Percentiles rank a stretch among this genome's conserved stretches.
phyloP scores from a whole-genome alignment of 1,140 invertebrate species.

The Nasonia giraulti region DNA sequence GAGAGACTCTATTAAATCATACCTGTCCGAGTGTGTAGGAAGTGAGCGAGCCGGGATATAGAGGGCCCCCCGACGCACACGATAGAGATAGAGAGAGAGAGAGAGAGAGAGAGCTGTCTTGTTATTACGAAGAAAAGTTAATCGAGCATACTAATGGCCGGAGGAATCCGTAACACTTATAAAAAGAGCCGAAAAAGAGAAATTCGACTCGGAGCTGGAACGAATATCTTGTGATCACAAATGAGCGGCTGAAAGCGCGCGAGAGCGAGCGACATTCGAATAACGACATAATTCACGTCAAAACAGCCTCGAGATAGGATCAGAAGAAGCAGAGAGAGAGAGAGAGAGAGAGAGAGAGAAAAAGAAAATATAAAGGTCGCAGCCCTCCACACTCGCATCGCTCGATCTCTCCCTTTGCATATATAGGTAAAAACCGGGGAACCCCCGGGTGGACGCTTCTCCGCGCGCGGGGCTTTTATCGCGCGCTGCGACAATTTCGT shows the following conservation, averaged over 20 bases:
- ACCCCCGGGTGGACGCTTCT: constrained; percentile 13
- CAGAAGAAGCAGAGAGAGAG: not conserved
- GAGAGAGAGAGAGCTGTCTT: not conserved
- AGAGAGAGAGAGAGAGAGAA: too few species aligned
- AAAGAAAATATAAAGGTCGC: not conserved
- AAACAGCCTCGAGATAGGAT: constrained; percentile 43
- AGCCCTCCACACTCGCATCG: not conserved
- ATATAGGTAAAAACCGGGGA: not conserved
- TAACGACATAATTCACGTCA: constrained; percentile 50
- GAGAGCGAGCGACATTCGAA: constrained; percentile 45
- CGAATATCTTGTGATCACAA: constrained; percentile 21
- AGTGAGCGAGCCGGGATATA: not conserved
- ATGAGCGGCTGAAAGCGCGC: constrained; percentile 25
- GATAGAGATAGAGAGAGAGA: too few species aligned
- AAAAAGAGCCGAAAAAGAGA: constrained; percentile 27
- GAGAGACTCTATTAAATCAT: not conserved
- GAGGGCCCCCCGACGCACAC: too few species aligned
- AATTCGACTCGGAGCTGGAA: not conserved
- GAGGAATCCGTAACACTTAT: constrained; percentile 21
- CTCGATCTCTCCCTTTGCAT: constrained; percentile 11
- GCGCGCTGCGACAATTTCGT: constrained; percentile 29
- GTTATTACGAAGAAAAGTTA: constrained; percentile 8
- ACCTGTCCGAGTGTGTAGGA: not conserved
- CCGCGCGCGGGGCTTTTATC: constrained; percentile 16
- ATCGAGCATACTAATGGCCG: constrained; percentile 13